phyloP scores from a whole-genome alignment of 2,113 vertebrate species.

The Rhombomys opimus region DNA sequence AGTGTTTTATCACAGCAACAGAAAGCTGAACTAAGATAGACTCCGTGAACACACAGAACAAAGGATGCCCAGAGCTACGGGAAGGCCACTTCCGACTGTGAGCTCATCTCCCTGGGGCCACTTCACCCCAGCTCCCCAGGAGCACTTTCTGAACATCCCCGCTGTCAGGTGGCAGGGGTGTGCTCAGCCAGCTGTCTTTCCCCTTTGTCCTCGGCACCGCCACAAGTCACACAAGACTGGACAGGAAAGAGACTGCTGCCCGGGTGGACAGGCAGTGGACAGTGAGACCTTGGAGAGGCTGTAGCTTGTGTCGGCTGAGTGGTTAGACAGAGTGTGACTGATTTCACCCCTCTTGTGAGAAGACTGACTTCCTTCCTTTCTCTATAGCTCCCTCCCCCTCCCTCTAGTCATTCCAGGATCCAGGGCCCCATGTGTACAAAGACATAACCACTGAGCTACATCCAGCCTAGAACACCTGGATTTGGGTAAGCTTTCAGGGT shows the following conservation, averaged over 20 bases:
- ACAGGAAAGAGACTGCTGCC: too few relatives aligned
- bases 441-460: neutral
- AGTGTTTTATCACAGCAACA: neutral
- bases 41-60: neutral
- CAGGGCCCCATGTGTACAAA: neutral
- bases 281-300: neutral
- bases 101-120: neutral
- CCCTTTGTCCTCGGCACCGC: too few relatives aligned
- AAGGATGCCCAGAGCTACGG: rapidly evolving
- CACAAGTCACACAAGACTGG: neutral
- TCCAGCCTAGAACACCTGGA: too few relatives aligned
- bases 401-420: neutral
- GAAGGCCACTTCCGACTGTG: neutral
- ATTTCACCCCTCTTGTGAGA: neutral
- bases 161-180: rapidly evolving
- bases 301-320: rapidly evolving
- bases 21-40: neutral
- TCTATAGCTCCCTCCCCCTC: neutral
- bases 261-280: neutral
- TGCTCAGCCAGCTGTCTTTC: neutral
- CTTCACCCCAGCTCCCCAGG: neutral
- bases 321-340: rapidly evolving
- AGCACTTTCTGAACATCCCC: neutral
- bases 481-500: neutral
- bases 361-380: neutral